A percentile compares a stretch with the other conserved stretches of the same genome.
These are phyloP conservation scores for Trichogramma pretiosum DNA, from an alignment of 1,140 invertebrate species.

Conservation along the genomic window DNA sequence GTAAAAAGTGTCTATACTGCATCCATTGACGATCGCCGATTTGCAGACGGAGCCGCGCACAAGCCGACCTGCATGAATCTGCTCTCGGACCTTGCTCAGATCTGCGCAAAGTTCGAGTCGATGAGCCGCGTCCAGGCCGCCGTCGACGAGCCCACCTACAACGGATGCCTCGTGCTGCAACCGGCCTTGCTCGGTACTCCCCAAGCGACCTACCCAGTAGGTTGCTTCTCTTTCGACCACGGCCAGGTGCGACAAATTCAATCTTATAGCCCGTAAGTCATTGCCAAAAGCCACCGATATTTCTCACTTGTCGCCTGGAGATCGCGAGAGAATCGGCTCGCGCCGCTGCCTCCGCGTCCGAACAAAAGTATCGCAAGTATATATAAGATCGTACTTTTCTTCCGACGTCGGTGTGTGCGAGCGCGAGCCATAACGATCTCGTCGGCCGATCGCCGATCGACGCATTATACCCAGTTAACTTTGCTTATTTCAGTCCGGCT, in stretches of 20 bases:
- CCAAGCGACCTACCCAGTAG: conserved; percentile 44
- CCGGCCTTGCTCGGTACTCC: conserved; percentile 44
- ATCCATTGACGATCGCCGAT: no score
- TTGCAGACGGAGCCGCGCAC: conserved; percentile 36
- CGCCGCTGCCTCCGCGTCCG: background rate
- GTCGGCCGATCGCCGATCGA: background rate
- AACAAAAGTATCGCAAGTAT: background rate
- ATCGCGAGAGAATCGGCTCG: background rate
- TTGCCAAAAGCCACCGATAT: no score
- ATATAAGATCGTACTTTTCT: background rate
- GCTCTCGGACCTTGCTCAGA: conserved; percentile 45
- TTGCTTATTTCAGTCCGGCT: no score
- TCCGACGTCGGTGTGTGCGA: background rate
- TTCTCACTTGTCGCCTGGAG: no score
- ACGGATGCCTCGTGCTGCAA: conserved; percentile 45
- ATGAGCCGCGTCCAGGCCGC: conserved; percentile 24
- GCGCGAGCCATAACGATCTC: no score
- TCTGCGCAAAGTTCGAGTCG: conserved; percentile 46
- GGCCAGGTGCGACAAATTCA: conserved; percentile 38
- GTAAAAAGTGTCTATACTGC: no score
- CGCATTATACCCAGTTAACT: background rate
- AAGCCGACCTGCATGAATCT: conserved; percentile 47
- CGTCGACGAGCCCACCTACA: conserved; percentile 27
- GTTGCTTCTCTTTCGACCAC: conserved; percentile 47
- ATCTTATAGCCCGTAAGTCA: conserved; percentile 30